Conservation (phyloP, 2,888 invertebrate genomes). For the Ormyrus rosae region DNA sequence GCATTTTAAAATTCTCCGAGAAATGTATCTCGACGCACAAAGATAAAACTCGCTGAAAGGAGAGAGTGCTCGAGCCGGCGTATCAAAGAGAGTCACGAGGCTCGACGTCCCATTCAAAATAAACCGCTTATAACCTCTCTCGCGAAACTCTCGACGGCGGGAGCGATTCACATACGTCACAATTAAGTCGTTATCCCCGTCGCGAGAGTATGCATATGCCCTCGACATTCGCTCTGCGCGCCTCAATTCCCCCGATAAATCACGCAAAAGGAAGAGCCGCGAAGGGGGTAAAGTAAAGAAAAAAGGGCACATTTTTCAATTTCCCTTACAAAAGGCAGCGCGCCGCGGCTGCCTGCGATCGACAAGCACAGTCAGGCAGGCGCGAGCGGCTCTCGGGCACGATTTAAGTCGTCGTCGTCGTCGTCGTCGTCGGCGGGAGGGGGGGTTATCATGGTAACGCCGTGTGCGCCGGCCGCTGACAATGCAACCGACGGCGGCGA, state of each 20-base stretch:
- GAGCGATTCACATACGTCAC: too few species aligned
- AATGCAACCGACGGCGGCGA: conserved; percentile 63
- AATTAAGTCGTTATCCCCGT: too few species aligned
- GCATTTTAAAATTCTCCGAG: too few species aligned
- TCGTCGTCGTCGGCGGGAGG: conserved; percentile 57
- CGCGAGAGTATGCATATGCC: neutral
- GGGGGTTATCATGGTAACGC: conserved; percentile 74
- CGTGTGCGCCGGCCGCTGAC: conserved; percentile 61
- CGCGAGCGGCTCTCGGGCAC: conserved; percentile 37
- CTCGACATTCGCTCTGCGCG: neutral
- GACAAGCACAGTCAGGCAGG: conserved; percentile 13
- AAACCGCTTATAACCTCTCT: too few species aligned
- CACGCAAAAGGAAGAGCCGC: conserved; percentile 5
- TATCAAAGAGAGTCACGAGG: too few species aligned
- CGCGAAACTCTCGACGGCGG: too few species aligned
- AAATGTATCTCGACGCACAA: too few species aligned
- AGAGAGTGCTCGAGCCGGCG: too few species aligned
- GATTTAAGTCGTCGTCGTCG: conserved; percentile 32
- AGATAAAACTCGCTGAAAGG: too few species aligned
- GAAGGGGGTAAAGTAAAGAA: conserved; percentile 53
- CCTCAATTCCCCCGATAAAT: conserved; percentile 25
- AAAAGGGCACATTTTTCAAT: conserved; percentile 26
- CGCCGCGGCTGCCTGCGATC: conserved; percentile 5
- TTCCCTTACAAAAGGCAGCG: conserved; percentile 6
- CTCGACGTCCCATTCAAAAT: too few species aligned